Percentiles rank a stretch among this genome's conserved stretches.
phyloP scores from a whole-genome alignment of 2,797 vertebrate species.

The Poeciliopsis infans region DNA sequence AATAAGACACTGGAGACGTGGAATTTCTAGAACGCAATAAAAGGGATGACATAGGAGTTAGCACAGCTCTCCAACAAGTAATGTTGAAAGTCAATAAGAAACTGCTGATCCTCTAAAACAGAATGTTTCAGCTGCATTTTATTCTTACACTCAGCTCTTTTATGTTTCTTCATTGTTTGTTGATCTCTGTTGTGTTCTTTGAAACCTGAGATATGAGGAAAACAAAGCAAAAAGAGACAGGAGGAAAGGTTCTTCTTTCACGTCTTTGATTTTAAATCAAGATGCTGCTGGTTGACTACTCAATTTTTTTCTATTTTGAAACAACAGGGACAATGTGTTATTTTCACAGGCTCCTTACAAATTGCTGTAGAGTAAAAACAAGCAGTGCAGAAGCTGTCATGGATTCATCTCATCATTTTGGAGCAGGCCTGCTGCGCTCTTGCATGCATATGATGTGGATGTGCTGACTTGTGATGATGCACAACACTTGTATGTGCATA shows the following conservation, averaged over 20 bases:
- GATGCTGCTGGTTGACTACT: background rate
- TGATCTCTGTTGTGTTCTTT: background rate
- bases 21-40: background rate
- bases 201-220: background rate
- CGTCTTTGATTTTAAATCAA: background rate
- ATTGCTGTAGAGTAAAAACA: background rate
- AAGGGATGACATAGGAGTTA: background rate
- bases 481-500: background rate
- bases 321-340: background rate
- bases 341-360: background rate
- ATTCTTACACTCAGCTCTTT: background rate
- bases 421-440: background rate
- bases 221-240: background rate
- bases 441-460: background rate
- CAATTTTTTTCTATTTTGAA: background rate
- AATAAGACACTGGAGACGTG: background rate
- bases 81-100: background rate
- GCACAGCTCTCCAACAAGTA: background rate
- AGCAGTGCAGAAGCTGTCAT: background rate
- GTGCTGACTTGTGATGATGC: constrained; percentile 3
- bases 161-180: background rate
- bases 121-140: background rate
- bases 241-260: background rate
- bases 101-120: background rate
- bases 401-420: background rate